A percentile compares a stretch with the other conserved stretches of the same genome.
Conservation (phyloP, 92 coral and sea anemone genomes). For the Porites cylindrica region DNA sequence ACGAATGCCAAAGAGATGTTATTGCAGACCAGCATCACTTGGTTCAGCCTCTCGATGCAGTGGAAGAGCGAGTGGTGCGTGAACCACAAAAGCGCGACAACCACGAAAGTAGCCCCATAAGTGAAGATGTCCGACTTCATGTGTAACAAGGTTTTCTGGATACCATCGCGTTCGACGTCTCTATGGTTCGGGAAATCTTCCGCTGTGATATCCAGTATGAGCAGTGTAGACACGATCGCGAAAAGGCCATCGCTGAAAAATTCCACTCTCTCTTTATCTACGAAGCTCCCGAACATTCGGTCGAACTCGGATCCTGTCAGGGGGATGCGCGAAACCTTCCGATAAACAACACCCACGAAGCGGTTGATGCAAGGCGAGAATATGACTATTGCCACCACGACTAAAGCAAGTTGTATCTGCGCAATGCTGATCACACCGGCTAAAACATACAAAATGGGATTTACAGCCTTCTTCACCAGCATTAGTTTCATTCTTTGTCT, state of each 20-base stretch:
- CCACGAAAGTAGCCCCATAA: slow-evolving; percentile 89
- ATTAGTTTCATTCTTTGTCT: slow-evolving; percentile 88
- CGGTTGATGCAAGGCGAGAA: slow-evolving; percentile 90
- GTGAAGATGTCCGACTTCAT: slow-evolving; percentile 90
- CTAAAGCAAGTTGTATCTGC: slow-evolving; percentile 73
- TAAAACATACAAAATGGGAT: slow-evolving; percentile 78
- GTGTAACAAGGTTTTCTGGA: slow-evolving; percentile 63
- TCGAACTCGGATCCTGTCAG: slow-evolving; percentile 80
- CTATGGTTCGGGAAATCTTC: slow-evolving; percentile 84
- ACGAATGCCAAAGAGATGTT: slow-evolving; percentile 92
- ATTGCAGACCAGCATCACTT: slow-evolving; percentile 89
- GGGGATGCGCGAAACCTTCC: slow-evolving; percentile 63
- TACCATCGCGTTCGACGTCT: slow-evolving; percentile 72
- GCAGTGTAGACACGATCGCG: slow-evolving; percentile 96
- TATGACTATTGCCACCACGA: slow-evolving; percentile 81
- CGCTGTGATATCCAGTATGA: slow-evolving; percentile 91
- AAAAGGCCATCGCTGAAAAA: slow-evolving; percentile 97
- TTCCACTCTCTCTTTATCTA: slow-evolving; percentile 96
- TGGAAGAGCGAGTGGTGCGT: slow-evolving; percentile 95
- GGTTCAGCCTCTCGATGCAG: slow-evolving; percentile 88
- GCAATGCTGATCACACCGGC: slow-evolving; percentile 83
- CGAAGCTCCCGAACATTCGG: slow-evolving; percentile 89
- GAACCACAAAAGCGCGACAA: slow-evolving; percentile 94
- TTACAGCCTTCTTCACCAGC: slow-evolving; percentile 84
- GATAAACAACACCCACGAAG: slow-evolving; percentile 82